phyloP scores from a whole-genome alignment of 2,888 invertebrate genomes.

The Cheilosia soror region DNA sequence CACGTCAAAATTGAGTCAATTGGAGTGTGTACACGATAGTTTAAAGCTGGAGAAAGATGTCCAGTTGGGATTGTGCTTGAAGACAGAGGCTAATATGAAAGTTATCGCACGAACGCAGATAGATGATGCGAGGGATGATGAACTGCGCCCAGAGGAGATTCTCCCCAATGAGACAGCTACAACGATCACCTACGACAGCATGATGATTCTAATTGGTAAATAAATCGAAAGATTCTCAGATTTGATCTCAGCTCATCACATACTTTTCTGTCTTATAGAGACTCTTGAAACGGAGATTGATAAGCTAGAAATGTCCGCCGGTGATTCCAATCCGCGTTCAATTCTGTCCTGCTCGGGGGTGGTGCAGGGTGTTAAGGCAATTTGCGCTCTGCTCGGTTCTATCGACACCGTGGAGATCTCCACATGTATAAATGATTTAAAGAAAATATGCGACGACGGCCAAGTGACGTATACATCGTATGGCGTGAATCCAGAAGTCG shows the following conservation, averaged over 20 bases:
- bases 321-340: slow-evolving; percentile 85
- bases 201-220: slow-evolving; percentile 92
- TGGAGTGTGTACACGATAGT: slow-evolving; percentile 97
- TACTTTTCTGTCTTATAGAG: slow-evolving; percentile 84
- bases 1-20: slow-evolving; percentile 92
- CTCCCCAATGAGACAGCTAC: slow-evolving; percentile 90
- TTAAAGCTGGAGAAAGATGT: slow-evolving; percentile 96
- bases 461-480: slow-evolving; percentile 79
- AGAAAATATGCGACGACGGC: slow-evolving; percentile 80
- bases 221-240: slow-evolving; percentile 11
- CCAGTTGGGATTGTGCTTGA: slow-evolving; percentile 87
- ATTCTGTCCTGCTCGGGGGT: slow-evolving; percentile 89
- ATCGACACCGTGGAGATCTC: slow-evolving; percentile 95
- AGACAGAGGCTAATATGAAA: slow-evolving; percentile 87
- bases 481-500: slow-evolving; percentile 86
- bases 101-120: slow-evolving; percentile 91
- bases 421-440: slow-evolving; percentile 87
- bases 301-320: slow-evolving; percentile 88
- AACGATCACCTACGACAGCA: slow-evolving; percentile 91
- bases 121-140: slow-evolving; percentile 92
- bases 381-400: slow-evolving; percentile 94
- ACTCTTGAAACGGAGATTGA: slow-evolving; percentile 93
- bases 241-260: not conserved
- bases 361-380: slow-evolving; percentile 95
- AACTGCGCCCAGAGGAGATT: slow-evolving; percentile 90